Conservation (phyloP, 2,797 vertebrate genomes). For the Argyrosomus regius region DNA sequence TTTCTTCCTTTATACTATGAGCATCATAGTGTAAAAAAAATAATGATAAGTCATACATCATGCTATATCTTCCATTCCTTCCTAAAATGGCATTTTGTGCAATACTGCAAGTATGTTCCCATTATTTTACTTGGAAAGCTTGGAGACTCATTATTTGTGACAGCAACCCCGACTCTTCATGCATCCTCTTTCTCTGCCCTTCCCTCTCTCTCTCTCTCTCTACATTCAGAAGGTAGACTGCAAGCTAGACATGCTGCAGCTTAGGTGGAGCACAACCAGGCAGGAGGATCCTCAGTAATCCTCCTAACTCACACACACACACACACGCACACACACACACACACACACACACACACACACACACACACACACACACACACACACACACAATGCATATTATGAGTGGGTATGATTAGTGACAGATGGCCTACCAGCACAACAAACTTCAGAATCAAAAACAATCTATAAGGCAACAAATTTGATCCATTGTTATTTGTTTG, state of each 20-base stretch:
- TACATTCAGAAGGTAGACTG: constrained; percentile 39
- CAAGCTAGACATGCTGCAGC: constrained; percentile 51
- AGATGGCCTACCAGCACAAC: constrained; percentile 6
- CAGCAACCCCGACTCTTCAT: background rate
- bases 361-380: constrained; percentile 5
- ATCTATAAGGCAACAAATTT: background rate
- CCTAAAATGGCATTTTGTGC: background rate
- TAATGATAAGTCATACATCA: background rate
- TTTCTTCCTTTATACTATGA: background rate
- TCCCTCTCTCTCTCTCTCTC: background rate
- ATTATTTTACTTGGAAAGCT: constrained; percentile 30
- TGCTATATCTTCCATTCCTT: constrained; percentile 5
- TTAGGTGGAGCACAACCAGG: constrained; percentile 46
- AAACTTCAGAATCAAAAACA: background rate
- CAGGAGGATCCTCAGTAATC: constrained; percentile 52
- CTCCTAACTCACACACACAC: constrained; percentile 26
- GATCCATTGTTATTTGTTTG: background rate
- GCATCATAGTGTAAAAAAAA: background rate
- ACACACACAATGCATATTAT: background rate
- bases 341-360: constrained; percentile 13
- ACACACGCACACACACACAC: constrained; percentile 7
- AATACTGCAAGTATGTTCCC: constrained; percentile 8
- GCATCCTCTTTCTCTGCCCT: no score
- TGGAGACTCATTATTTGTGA: constrained; percentile 6
- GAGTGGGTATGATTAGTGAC: constrained; percentile 4